Percentiles rank a stretch among this genome's conserved stretches.
Conservation (phyloP, 2,113 vertebrate species). For the Nerophis lumbriciformis region DNA sequence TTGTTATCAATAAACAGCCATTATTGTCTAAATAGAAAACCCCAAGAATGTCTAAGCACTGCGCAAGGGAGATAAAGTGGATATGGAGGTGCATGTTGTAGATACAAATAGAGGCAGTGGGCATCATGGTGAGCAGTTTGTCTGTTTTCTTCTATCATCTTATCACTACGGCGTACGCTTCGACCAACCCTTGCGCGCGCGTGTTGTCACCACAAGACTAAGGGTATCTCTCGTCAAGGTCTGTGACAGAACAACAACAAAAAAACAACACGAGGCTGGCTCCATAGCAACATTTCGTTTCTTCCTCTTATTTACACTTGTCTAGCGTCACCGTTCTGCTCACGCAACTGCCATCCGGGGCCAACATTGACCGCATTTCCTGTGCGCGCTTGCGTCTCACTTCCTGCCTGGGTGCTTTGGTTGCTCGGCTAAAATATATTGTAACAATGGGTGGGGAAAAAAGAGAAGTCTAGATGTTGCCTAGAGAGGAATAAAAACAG, state of each 20-base stretch:
- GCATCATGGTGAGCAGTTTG: constrained; percentile 28
- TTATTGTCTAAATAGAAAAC: no score
- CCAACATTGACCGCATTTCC: constrained; percentile 61
- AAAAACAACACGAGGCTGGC: not conserved
- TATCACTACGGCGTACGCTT: constrained; percentile 15
- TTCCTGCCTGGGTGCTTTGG: constrained; percentile 57
- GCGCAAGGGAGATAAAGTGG: constrained; percentile 21
- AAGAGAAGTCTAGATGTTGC: not conserved
- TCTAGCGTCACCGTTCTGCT: constrained; percentile 17
- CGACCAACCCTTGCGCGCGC: not conserved
- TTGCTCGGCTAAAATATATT: not conserved
- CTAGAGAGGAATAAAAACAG: not conserved
- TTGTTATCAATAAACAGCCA: no score
- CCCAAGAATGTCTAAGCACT: not conserved
- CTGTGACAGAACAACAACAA: not conserved
- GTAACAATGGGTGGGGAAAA: not conserved
- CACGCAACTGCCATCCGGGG: constrained; percentile 62
- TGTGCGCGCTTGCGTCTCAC: constrained; percentile 57
- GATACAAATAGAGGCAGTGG: constrained; percentile 36
- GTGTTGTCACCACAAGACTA: constrained; percentile 24
- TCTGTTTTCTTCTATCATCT: constrained; percentile 36
- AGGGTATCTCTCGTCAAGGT: constrained; percentile 11
- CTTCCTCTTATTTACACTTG: not conserved
- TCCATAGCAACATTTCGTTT: not conserved
- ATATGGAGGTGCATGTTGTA: constrained; percentile 4